Percentiles rank a stretch among this genome's conserved stretches.
Conservation (phyloP, 2,113 vertebrate genomes). For the Forbesichthys agassizii region DNA sequence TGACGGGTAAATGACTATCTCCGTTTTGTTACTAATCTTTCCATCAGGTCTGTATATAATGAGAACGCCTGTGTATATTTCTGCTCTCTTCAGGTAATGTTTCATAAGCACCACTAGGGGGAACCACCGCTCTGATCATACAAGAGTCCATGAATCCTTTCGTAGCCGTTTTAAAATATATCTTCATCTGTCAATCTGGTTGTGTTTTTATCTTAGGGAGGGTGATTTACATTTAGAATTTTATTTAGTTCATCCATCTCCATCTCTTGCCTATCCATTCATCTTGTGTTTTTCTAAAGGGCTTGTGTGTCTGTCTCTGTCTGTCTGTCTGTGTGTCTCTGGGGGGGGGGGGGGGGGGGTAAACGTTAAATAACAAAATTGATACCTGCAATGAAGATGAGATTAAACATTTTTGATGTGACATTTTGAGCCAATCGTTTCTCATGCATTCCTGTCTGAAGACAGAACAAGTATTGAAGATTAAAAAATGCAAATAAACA, state of each 20-base stretch:
- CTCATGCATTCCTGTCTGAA: constrained; percentile 95
- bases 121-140: background rate
- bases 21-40: background rate
- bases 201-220: constrained; percentile 2
- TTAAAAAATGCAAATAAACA: constrained; percentile 82
- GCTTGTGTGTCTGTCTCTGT: background rate
- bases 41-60: constrained; percentile 58
- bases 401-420: constrained; percentile 84
- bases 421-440: constrained; percentile 94
- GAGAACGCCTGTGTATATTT: constrained; percentile 56
- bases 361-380: too few species aligned
- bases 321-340: constrained; percentile 1
- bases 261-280: background rate
- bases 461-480: constrained; percentile 91
- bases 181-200: background rate
- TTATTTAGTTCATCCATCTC: constrained; percentile 39
- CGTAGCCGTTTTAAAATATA: background rate
- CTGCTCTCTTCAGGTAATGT: constrained; percentile 12
- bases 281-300: background rate
- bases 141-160: too few species aligned
- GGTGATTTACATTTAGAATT: constrained; percentile 17
- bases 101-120: constrained; percentile 9
- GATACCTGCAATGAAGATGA: constrained; percentile 38
- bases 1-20: background rate
- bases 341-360: constrained; percentile 1